Evolutionary conservation across 2,113 vertebrate genomes (phyloP), one percentile per base, ranked within the genome.

Genomic region (Pelobates fuscus): DNA sequence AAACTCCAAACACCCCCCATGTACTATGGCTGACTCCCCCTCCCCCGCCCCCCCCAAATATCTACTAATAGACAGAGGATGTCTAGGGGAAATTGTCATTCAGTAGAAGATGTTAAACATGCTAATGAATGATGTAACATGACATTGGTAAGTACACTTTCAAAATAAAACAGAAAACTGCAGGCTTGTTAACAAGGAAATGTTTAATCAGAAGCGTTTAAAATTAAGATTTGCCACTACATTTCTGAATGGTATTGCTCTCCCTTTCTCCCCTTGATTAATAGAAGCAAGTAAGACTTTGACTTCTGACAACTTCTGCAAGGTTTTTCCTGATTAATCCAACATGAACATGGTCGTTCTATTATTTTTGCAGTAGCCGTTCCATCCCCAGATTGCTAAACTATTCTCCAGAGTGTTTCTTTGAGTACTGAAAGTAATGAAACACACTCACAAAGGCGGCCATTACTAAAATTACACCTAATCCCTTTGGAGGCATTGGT

Each of bases 401-500:
- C 0, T 70, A 71, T 71, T 81, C 78, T 69, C 78, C 1, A 14
- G 77, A 74, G 74, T 76, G 77, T 69, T 57, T 80, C 80, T 63
- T 67, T 44, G 78, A 82, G 79, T 57, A 21, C 70, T 67, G 64
- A 41, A 81, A 67, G 43, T 82, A 86, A 83, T 82, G 78, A 80
- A 78, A 15, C 8, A 27, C 59, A 61, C 78, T 24, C 69, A 77
- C 72, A 66, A 32, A 61, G 79, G 24, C 41, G 44, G 65, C 74
- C 37, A 32, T 83, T 81, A 67, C 67, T 64, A 80, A 78, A 82
- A 83, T 83, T 70, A 85, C 81, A 74, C 67, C 62, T 30, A 68
- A 68, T 80, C 78, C 79, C 71, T 1, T 24, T 80, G 71, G 79
- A 78, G 79, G 25, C 17, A 23, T 5, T n/a, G n/a, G 43, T 80